Evolutionary conservation across 2,888 invertebrate genomes (phyloP).

Genomic region (Tenodera sinensis): DNA sequence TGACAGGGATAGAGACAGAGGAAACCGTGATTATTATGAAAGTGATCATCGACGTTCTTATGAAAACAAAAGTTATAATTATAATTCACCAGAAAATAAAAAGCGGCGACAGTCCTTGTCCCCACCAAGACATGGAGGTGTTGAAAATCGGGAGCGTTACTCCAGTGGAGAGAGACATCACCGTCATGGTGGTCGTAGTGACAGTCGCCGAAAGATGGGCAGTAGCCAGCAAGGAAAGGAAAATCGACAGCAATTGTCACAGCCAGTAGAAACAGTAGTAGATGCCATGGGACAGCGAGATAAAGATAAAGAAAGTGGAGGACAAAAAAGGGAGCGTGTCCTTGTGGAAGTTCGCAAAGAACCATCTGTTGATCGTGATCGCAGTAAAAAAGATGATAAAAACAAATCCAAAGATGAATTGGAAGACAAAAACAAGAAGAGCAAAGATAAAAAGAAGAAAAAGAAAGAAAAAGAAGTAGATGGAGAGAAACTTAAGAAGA

Average conservation of each 20-base stretch:
- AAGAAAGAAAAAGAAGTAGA: slow-evolving; percentile 44
- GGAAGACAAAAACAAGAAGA: slow-evolving; percentile 42
- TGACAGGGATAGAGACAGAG: slow-evolving; percentile 40
- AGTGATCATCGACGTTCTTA: slow-evolving; percentile 11
- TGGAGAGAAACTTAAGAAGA: slow-evolving; percentile 41
- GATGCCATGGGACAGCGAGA: slow-evolving; percentile 10
- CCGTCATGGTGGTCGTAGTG: slow-evolving; percentile 10
- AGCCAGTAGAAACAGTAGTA: slow-evolving; percentile 21
- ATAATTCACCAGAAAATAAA: slow-evolving; percentile 22
- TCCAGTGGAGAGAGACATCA: slow-evolving; percentile 19
- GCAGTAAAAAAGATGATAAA: slow-evolving; percentile 43
- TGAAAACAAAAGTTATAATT: slow-evolving; percentile 10
- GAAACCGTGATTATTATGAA: slow-evolving; percentile 19
- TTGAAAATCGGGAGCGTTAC: slow-evolving; percentile 6
- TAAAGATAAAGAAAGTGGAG: slow-evolving; percentile 15
- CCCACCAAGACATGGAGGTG: slow-evolving; percentile 6
- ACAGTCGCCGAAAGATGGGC: slow-evolving; percentile 5
- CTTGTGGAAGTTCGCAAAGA: slow-evolving; percentile 26
- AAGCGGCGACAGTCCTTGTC: slow-evolving; percentile 11
- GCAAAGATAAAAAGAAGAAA: slow-evolving; percentile 47
- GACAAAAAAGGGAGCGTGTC: slow-evolving; percentile 20
- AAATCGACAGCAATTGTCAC: slow-evolving; percentile 18
- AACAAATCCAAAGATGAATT: slow-evolving; percentile 45
- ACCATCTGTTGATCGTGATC: slow-evolving; percentile 37
- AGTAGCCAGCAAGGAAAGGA: slow-evolving; percentile 14